A percentile compares a stretch with the other conserved stretches of the same genome.
phyloP scores from a whole-genome alignment of 1,140 invertebrate species.

The Zaprionus ornatus region DNA sequence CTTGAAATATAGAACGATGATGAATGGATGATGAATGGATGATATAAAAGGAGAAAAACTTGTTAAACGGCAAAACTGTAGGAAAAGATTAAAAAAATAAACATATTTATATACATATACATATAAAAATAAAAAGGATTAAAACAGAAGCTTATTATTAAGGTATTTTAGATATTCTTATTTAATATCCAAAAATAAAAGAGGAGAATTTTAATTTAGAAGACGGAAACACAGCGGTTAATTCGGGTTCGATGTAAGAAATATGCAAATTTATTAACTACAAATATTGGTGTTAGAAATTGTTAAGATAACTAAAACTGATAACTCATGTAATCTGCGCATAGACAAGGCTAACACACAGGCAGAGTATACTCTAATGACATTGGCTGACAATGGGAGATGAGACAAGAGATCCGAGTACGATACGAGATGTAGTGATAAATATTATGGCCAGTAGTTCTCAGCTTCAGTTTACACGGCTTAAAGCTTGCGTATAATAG shows the following conservation, averaged over 20 bases:
- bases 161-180: slow-evolving; percentile 85
- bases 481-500: slow-evolving; percentile 13
- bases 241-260: slow-evolving; percentile 47
- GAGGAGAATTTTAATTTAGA: slow-evolving; percentile 69
- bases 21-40: slow-evolving; percentile 40
- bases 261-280: slow-evolving; percentile 67
- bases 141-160: slow-evolving; percentile 58
- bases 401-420: not conserved
- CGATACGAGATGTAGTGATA: slow-evolving; percentile 15
- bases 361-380: slow-evolving; percentile 24
- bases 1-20: slow-evolving; percentile 53
- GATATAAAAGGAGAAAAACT: slow-evolving; percentile 56
- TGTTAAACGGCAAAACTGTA: slow-evolving; percentile 67
- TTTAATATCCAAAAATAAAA: slow-evolving; percentile 82
- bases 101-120: slow-evolving; percentile 78
- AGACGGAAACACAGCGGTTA: slow-evolving; percentile 42
- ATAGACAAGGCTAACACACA: slow-evolving; percentile 20
- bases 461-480: slow-evolving; percentile 15
- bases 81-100: slow-evolving; percentile 47
- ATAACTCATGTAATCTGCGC: slow-evolving; percentile 41
- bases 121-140: slow-evolving; percentile 37
- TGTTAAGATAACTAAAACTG: slow-evolving; percentile 51
- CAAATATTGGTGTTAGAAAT: slow-evolving; percentile 74
- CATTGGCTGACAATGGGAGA: slow-evolving; percentile 14
- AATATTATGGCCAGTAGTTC: slow-evolving; percentile 1